A percentile compares a stretch with the other conserved stretches of the same genome.
Evolutionary conservation across 2,113 vertebrate genomes (phyloP).

Genomic region (Conger conger): DNA sequence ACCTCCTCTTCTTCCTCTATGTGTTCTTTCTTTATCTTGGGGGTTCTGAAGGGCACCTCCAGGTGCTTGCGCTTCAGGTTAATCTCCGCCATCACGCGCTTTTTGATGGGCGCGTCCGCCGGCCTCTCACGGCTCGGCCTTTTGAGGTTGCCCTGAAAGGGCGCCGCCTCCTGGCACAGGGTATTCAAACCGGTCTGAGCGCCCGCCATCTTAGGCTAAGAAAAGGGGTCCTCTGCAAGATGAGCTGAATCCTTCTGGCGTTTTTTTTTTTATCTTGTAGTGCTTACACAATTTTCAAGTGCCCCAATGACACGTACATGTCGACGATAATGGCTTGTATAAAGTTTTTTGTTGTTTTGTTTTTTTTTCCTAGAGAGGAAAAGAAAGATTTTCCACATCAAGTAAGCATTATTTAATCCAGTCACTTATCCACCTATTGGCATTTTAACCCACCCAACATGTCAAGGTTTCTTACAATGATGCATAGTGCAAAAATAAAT

Average conservation of each 20-base stretch:
- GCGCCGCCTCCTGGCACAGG: conserved; percentile 30
- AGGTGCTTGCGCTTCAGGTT: conserved; percentile 62
- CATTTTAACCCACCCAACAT: background rate
- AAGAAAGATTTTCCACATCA: background rate
- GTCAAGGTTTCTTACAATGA: background rate
- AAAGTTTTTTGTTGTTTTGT: background rate
- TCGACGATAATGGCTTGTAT: background rate
- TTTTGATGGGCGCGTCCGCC: conserved; percentile 73
- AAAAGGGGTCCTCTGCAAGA: background rate
- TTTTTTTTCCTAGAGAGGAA: background rate
- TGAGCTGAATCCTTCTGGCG: background rate
- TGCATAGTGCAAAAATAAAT: background rate
- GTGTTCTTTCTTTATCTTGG: conserved; percentile 76
- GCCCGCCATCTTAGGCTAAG: conserved; percentile 63
- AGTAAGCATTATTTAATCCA: background rate
- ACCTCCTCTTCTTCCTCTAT: conserved; percentile 62
- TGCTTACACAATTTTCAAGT: background rate
- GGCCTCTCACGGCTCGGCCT: conserved; percentile 67
- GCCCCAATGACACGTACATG: conserved; percentile 8
- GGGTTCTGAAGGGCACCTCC: conserved; percentile 58
- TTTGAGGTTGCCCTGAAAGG: conserved; percentile 49
- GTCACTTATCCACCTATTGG: background rate
- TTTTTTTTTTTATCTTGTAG: background rate
- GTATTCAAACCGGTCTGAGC: conserved; percentile 58
- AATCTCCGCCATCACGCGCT: conserved; percentile 73